Percentiles rank a stretch among this genome's conserved stretches.
phyloP scores from a whole-genome alignment of 2,113 vertebrate species.

The Zosterops hypoxanthus region DNA sequence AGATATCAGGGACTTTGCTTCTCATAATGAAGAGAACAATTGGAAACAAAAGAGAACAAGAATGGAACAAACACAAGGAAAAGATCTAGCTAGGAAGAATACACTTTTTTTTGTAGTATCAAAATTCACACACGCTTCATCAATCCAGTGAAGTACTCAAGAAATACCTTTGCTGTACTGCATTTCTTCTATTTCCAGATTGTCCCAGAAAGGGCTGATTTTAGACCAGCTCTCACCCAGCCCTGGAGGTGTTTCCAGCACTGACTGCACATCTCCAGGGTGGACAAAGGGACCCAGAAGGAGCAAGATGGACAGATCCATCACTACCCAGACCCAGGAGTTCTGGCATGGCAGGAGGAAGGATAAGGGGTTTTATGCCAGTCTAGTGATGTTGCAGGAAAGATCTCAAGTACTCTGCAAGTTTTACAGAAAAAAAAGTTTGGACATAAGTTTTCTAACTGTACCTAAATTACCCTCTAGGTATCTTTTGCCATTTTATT shows the following conservation, averaged over 20 bases:
- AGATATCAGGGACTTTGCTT: background rate
- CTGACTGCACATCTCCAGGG: background rate
- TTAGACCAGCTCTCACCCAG: background rate
- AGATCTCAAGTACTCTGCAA: background rate
- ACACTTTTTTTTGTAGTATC: background rate
- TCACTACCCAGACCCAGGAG: background rate
- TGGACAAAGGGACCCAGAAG: background rate
- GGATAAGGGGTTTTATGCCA: background rate
- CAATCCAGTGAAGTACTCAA: background rate
- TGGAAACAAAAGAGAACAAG: too few relatives aligned
- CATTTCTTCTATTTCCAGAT: background rate
- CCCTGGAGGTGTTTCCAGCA: background rate
- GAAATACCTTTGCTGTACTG: background rate
- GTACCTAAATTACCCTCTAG: background rate
- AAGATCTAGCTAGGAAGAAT: background rate
- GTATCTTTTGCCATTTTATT: background rate
- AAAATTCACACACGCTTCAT: background rate
- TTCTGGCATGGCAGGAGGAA: background rate
- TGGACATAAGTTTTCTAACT: background rate
- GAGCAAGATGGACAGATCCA: background rate
- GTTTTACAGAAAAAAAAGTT: background rate
- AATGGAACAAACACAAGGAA: background rate
- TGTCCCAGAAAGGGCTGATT: background rate
- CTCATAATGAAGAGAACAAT: background rate
- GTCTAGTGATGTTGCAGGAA: background rate